Percentiles rank a stretch among this genome's conserved stretches.
Evolutionary conservation across 2,113 vertebrate species (phyloP).

Genomic region (Caretta caretta): DNA sequence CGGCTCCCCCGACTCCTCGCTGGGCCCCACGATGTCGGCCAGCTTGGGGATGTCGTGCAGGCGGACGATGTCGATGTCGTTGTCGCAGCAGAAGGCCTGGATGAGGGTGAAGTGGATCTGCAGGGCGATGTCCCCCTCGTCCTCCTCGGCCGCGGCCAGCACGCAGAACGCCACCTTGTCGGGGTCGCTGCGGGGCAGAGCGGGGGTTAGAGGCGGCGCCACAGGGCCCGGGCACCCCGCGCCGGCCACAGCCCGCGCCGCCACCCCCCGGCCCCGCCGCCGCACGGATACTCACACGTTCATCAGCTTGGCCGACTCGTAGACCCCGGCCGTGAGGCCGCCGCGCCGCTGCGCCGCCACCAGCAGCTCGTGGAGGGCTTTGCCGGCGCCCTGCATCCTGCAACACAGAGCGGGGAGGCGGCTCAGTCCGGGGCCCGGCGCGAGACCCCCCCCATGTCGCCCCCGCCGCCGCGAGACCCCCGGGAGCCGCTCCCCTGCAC

Average conservation of each 20-base stretch:
- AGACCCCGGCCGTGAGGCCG: slow-evolving; percentile 95
- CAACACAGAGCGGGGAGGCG: not conserved
- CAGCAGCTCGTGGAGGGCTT: slow-evolving; percentile 92
- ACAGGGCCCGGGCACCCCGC: accelerated
- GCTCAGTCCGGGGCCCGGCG: not conserved
- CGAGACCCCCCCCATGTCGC: too few relatives aligned
- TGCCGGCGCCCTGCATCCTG: slow-evolving; percentile 91
- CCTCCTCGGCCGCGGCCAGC: slow-evolving; percentile 92
- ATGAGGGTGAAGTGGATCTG: slow-evolving; percentile 99
- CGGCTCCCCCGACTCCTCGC: slow-evolving; percentile 85
- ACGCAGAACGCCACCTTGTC: slow-evolving; percentile 96
- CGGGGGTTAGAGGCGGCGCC: not conserved
- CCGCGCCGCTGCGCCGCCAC: slow-evolving; percentile 92
- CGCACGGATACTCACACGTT: slow-evolving; percentile 90
- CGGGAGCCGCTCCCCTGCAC: too few relatives aligned
- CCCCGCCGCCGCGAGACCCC: not conserved
- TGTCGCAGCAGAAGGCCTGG: slow-evolving; percentile 98
- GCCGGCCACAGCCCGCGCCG: accelerated
- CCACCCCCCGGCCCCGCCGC: too few relatives aligned
- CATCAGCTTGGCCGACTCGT: slow-evolving; percentile 97
- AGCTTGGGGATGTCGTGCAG: slow-evolving; percentile 91
- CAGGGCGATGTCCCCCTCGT: slow-evolving; percentile 94
- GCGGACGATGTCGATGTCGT: slow-evolving; percentile 95
- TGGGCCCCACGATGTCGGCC: slow-evolving; percentile 86
- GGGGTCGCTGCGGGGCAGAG: slow-evolving; percentile 84